Evolutionary conservation across 2,113 vertebrate species (phyloP), one percentile per base, ranked within the genome.

Genomic region (Okapia johnstoni): DNA sequence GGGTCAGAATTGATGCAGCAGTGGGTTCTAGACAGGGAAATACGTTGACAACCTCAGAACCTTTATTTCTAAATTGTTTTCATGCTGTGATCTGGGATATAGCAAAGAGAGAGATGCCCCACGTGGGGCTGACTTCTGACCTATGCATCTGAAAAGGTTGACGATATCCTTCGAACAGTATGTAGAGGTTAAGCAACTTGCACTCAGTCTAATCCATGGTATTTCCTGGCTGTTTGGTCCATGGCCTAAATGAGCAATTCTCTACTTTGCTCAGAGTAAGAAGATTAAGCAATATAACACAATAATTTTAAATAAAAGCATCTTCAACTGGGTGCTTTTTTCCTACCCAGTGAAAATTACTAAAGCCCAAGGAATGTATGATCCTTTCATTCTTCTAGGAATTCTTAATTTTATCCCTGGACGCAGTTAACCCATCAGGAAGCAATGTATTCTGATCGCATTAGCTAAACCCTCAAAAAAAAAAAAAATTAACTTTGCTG

Each of bases 401-500:
- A 89, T 96, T 91, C 55, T 77, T 96, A 66, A 88, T 88, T 95
- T 46, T 89, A 40, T 43, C 46, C 21, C 30, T 43, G 30, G 85
- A 30, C 60, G 26, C 60, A 90, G 40, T 58, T 63, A 92, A 77
- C 88, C 88, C 81, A 90, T 26, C 14, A 85, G 33, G 13, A 14
- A 46, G 30, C 36, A 91, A 76, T 33, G 25, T n/a, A 88, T 88
- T 94, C 54, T 91, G 66, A 76, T 85, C 36, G 36, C 58, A 92
- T 97, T 95, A 60, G 40, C 77, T 50, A 96, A 89, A 25, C 3
- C 13, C 33, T 97, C 43, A 94, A 92, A 96, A 73, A 40, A 40
- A 73, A 40, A 40, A 19, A 21, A 70, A 95, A 85, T 85, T 28
- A 70, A 25, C 79, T 85, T 88, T 36, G 54, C 48, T 61, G 17